Conservation (phyloP, 2,113 vertebrate genomes). For the Cryptomyrus ogoouensis region DNA sequence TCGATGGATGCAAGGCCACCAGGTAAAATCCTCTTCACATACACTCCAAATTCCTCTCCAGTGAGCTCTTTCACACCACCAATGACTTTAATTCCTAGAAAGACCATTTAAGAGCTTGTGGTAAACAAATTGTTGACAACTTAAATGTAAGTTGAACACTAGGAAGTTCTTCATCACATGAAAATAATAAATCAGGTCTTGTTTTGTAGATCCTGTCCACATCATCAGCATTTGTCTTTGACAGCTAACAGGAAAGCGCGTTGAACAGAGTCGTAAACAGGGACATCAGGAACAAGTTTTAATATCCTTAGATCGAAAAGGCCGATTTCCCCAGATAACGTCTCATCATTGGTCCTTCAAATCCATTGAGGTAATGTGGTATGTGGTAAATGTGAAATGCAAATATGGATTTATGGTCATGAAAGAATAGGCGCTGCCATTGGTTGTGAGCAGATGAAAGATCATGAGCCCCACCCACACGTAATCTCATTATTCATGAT, state of each 20-base stretch:
- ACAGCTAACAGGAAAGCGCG: neutral
- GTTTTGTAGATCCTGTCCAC: neutral
- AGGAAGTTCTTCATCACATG: neutral
- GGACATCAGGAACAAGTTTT: neutral
- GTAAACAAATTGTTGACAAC: neutral
- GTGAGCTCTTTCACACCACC: constrained; percentile 78
- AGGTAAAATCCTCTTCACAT: constrained; percentile 82
- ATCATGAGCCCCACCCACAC: neutral
- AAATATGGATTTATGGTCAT: constrained; percentile 10
- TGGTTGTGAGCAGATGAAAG: neutral
- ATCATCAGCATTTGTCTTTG: neutral
- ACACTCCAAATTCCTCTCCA: constrained; percentile 82
- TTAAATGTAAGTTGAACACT: neutral
- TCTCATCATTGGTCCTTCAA: neutral
- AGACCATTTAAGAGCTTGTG: neutral
- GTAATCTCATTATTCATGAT: neutral
- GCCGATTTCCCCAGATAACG: neutral
- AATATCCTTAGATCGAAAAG: neutral
- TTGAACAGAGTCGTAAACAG: neutral
- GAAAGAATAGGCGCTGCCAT: neutral
- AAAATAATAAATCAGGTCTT: neutral
- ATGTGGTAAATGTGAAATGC: constrained; percentile 9
- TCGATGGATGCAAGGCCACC: constrained; percentile 76
- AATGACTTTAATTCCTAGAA: constrained; percentile 80
- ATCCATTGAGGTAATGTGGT: constrained; percentile 13